phyloP scores from a whole-genome alignment of 2,797 vertebrate species.

The Anolis apletophallus region DNA sequence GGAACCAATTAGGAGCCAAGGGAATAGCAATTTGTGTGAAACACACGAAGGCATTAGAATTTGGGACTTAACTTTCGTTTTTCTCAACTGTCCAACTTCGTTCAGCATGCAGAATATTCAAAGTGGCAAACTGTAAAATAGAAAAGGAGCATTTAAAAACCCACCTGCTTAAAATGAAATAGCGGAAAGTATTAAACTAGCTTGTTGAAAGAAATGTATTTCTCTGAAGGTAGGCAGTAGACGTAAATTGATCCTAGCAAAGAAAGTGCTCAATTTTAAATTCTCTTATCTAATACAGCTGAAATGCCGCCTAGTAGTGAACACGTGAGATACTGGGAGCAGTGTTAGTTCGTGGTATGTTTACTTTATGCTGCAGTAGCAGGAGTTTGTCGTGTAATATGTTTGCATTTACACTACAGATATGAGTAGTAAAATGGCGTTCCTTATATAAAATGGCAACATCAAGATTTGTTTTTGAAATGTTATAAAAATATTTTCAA shows the following conservation, averaged over 20 bases:
- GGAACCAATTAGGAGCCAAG: neutral
- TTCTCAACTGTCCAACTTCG: no score
- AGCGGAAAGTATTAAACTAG: neutral
- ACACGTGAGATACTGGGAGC: neutral
- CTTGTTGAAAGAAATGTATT: neutral
- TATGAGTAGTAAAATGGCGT: no score
- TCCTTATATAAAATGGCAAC: no score
- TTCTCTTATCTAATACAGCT: neutral
- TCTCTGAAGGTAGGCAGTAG: neutral
- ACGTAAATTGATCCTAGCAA: neutral
- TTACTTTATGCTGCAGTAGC: neutral
- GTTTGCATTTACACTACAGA: neutral
- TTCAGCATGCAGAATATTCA: neutral
- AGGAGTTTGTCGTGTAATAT: neutral
- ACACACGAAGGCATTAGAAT: neutral
- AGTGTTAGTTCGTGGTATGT: neutral
- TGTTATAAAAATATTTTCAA: no score
- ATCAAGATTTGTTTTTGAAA: no score
- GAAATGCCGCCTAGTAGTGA: neutral
- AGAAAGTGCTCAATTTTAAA: neutral
- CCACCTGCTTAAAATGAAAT: neutral
- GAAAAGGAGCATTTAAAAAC: neutral
- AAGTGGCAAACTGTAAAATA: neutral
- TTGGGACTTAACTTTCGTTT: neutral
- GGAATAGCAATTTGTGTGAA: no score